These are phyloP conservation scores for Atlantisia rogersi DNA, from an alignment of 2,113 vertebrate genomes.

Conservation along the genomic window DNA sequence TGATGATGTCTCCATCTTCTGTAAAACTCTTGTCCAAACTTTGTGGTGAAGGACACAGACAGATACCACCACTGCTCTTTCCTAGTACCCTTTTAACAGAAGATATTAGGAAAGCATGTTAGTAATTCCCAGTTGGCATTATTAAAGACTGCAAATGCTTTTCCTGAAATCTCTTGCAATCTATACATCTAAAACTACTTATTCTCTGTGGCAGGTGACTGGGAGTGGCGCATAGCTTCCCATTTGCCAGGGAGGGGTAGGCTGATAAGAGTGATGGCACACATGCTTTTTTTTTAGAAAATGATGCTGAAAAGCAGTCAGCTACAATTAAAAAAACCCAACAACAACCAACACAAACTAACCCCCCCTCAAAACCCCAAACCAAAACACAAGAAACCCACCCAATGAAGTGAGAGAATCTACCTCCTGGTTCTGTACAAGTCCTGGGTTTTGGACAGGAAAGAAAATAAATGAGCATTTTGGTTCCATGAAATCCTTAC, in stretches of 20 bases:
- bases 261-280: background rate
- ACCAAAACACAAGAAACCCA: no score
- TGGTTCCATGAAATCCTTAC: background rate
- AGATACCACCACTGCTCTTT: background rate
- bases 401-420: background rate
- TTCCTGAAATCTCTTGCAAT: background rate
- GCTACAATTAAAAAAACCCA: background rate
- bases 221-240: background rate
- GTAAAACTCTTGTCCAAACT: background rate
- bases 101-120: background rate
- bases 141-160: background rate
- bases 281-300: background rate
- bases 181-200: background rate
- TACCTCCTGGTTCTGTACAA: background rate
- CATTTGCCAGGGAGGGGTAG: background rate
- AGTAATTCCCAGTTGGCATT: background rate
- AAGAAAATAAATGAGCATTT: background rate
- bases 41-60: background rate
- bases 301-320: background rate
- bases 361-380: no score
- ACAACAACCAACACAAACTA: background rate
- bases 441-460: background rate
- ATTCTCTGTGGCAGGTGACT: background rate
- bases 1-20: background rate
- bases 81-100: background rate